phyloP scores from a whole-genome alignment of 1,140 invertebrate species.

The Laodelphax striatellus region DNA sequence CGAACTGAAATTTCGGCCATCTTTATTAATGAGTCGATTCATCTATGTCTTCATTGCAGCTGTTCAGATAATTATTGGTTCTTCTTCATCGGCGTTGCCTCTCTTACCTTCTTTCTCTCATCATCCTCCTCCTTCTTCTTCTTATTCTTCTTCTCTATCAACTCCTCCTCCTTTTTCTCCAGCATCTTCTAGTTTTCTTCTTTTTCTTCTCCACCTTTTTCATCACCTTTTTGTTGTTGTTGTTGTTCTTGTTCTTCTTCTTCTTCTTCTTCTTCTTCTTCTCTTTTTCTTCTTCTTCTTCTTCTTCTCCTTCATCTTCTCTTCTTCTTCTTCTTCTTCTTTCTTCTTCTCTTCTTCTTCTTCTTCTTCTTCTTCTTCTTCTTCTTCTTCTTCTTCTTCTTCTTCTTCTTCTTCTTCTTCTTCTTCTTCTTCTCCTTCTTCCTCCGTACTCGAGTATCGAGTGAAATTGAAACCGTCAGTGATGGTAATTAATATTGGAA shows the following conservation, averaged over 20 bases:
- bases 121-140: slow-evolving; percentile 4
- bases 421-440: no score
- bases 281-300: slow-evolving; percentile 9
- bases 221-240: not conserved
- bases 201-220: no score
- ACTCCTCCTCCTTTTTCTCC: not conserved
- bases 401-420: not conserved
- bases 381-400: not conserved
- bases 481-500: not conserved
- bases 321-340: slow-evolving; percentile 20
- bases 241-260: slow-evolving; percentile 5
- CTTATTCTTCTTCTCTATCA: not conserved
- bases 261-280: slow-evolving; percentile 12
- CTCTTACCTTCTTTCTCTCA: slow-evolving; percentile 18
- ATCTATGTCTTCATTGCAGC: no score
- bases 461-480: not conserved
- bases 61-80: no score
- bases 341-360: slow-evolving; percentile 6
- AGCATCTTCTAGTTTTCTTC: not conserved
- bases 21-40: no score
- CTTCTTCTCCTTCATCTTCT: slow-evolving; percentile 15
- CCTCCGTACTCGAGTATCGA: not conserved
- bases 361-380: slow-evolving; percentile 5
- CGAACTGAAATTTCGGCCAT: no score
- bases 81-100: not conserved